phyloP scores from a whole-genome alignment of 1,140 invertebrate species.

The Meteorus sp. region DNA sequence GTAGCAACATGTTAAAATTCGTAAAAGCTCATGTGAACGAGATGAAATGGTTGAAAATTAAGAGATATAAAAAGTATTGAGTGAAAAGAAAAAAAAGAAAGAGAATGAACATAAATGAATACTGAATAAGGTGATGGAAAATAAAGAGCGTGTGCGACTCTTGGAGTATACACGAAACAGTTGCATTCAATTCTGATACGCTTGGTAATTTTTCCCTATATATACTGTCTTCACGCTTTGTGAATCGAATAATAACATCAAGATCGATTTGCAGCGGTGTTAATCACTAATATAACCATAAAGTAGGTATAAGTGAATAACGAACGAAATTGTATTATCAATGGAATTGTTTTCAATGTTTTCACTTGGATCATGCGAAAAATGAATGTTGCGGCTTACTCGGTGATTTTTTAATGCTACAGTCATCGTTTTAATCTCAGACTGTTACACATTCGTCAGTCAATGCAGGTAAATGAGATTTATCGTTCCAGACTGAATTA shows the following conservation, averaged over 20 bases:
- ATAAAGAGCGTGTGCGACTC: slow-evolving; percentile 1
- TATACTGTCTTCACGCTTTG: slow-evolving; percentile 14
- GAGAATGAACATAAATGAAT: background rate
- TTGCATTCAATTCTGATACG: slow-evolving; percentile 9
- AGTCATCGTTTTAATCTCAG: too few species aligned
- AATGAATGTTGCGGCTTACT: too few species aligned
- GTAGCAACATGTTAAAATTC: background rate
- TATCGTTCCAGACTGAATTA: too few species aligned
- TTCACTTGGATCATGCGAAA: too few species aligned
- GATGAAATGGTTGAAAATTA: background rate
- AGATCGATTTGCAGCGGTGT: slow-evolving; percentile 14
- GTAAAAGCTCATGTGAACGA: background rate
- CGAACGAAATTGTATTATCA: background rate
- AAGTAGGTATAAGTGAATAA: background rate
- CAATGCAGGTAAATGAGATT: too few species aligned
- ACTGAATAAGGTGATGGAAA: slow-evolving; percentile 1
- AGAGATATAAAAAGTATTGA: background rate
- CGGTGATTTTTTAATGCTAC: too few species aligned
- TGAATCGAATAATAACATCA: slow-evolving; percentile 7
- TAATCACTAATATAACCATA: background rate
- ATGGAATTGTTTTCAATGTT: too few species aligned
- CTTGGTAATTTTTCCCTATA: slow-evolving; percentile 4
- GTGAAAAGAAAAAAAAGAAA: background rate
- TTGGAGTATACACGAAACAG: too few species aligned
- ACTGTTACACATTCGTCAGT: too few species aligned